Base-by-base conservation (phyloP, 2,888 invertebrate species). In the Synanthedon vespiformis region DNA sequence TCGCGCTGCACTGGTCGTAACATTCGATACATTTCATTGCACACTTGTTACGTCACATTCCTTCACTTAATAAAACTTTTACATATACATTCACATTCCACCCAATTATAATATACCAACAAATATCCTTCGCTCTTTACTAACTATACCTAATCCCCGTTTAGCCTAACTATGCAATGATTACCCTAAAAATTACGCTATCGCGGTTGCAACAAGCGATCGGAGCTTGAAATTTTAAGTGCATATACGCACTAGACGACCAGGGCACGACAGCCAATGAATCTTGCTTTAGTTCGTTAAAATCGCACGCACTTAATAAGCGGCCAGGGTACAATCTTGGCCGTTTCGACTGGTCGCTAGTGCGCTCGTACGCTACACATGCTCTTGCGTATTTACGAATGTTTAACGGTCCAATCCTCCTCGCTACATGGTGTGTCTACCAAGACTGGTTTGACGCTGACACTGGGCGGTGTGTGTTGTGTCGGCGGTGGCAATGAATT, bases 341-440 rank as follows among this genome's bases (percentile, higher is more conserved):
- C 34, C 5, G 2, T 10, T 10, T 8, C 34, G 34, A 8, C 34
- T 34, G 10, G 2, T 10, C 8, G 34, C 34, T 44, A 44, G 44
- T 13, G 12, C 44, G 2, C 13, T 5, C 3, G n/a, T n/a, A 44
- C 34, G 34, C 34, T 34, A 34, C 8, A 34, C 10, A 2, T 34
- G 34, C 34, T 34, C 10, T 34, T 34, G 34, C 2, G 6, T 34
- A 34, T 34, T 50, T 12, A 51, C 47, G 54, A 34, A 34, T 34
- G 34, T 34, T 34, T 34, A 34, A 34, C 34, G 34, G 34, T 54
- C 65, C 84, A 85, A 57, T 86, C 80, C 67, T 87, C 86, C 67
- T 86, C 86, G 41, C 77, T 85, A 64, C 81, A 81, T 27, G 82
- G 82, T 40, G 84, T 83, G 61, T 86, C 86, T 49, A 87, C 87